Evolutionary conservation across 1,140 invertebrate species (phyloP).

Genomic region (Tetramorium parvispinum): DNA sequence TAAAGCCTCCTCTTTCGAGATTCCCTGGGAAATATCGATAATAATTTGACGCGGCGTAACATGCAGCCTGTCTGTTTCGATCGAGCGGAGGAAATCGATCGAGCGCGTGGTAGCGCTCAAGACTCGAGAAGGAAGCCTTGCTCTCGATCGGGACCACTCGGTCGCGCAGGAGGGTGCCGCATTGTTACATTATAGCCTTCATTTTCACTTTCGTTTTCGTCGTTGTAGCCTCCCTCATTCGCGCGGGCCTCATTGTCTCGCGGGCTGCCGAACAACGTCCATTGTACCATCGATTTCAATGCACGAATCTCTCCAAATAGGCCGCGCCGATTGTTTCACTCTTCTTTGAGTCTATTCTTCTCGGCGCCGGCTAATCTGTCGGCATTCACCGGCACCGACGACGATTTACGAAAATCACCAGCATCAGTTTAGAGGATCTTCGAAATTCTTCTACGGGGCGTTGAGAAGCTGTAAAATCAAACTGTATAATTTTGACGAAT

Average conservation of each 20-base stretch:
- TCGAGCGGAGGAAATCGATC: constrained; percentile 33
- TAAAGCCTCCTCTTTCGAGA: not conserved
- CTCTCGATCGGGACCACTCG: constrained; percentile 61
- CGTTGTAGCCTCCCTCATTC: constrained; percentile 51
- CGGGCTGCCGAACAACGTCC: constrained; percentile 49
- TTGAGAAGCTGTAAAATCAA: not conserved
- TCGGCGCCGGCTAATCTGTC: constrained; percentile 60
- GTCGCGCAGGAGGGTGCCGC: constrained; percentile 77
- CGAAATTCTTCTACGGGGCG: not conserved
- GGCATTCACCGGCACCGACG: constrained; percentile 24
- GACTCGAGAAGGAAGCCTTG: constrained; percentile 58
- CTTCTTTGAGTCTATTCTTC: constrained; percentile 55
- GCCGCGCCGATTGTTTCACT: constrained; percentile 70
- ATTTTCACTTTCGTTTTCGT: constrained; percentile 63
- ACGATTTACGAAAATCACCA: constrained; percentile 37
- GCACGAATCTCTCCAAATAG: constrained; percentile 66
- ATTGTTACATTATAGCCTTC: constrained; percentile 69
- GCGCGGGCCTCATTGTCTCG: constrained; percentile 67
- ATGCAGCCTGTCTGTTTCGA: not conserved
- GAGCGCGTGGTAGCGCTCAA: constrained; percentile 28
- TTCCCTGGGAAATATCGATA: constrained; percentile 13
- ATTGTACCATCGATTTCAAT: constrained; percentile 71
- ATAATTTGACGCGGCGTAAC: constrained; percentile 25
- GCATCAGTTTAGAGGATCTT: constrained; percentile 10
- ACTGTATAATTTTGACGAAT: not conserved